Percentiles rank a stretch among this genome's conserved stretches.
These are phyloP conservation scores for Gallinago undulata DNA, from an alignment of 2,113 vertebrate species.

Conservation along the genomic window DNA sequence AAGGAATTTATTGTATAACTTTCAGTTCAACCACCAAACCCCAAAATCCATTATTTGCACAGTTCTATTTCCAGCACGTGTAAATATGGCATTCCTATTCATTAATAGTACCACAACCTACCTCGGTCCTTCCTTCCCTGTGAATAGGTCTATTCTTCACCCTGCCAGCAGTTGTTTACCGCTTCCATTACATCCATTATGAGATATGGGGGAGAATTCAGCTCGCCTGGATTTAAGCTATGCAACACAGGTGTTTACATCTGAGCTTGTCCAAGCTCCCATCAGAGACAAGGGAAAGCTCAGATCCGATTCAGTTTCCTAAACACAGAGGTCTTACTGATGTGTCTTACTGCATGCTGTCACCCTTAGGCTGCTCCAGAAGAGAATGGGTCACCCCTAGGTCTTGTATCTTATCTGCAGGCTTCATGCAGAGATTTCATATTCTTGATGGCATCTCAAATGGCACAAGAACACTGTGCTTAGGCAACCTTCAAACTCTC, in stretches of 20 bases:
- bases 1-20: neutral
- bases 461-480: neutral
- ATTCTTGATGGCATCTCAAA: neutral
- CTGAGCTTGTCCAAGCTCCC: neutral
- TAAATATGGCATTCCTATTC: neutral
- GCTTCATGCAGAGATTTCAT: neutral
- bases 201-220: neutral
- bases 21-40: conserved; percentile 5
- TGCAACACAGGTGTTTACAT: neutral
- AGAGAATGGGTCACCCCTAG: neutral
- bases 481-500: neutral
- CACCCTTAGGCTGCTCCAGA: neutral
- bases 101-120: neutral
- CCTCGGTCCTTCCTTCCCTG: neutral
- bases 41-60: conserved; percentile 26
- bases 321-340: neutral
- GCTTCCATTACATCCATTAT: neutral
- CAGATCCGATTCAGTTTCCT: neutral
- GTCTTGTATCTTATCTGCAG: neutral
- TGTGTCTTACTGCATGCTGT: neutral
- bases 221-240: neutral
- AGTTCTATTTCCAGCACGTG: neutral
- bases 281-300: neutral
- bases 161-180: neutral
- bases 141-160: neutral